Evolutionary conservation across 1,140 invertebrate species (phyloP), one percentile per base, ranked within the genome.

Genomic region (Pogonomyrmex barbatus): DNA sequence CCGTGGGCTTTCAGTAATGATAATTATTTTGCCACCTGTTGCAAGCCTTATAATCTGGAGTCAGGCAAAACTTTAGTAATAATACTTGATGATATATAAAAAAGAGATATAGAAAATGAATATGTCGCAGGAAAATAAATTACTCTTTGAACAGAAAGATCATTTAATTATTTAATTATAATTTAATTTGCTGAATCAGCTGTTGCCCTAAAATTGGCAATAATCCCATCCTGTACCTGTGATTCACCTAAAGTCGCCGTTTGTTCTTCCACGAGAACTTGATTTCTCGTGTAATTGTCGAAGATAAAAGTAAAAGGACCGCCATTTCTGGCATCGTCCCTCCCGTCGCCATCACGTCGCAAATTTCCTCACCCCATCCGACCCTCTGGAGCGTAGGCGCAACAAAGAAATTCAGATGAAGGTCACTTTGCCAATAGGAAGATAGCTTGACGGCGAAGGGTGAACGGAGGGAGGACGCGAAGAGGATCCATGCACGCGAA

Each of bases 401-500:
- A 91, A 95, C 95, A 91, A 95, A 95, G 89, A 89, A 90, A 93
- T 92, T 93, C 77, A 81, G 85, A 92, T 88, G 90, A 93, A 92
- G 92, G 92, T 92, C 91, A 91, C 91, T 91, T 87, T 91, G 77
- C 75, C 89, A 82, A 90, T 85, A 60, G 82, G 84, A 88, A 85
- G 85, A 85, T 65, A 50, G 54, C 12, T 33, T 42, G 24, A 30
- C 24, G n/a, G 62, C 5, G 63, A 12, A 50, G 24, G 12, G 50
- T n/a, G 14, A 4, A 30, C 24, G 56, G 45, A 30, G 45, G 58
- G 24, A 39, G 39, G 58, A n/a, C 47, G 47, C 14, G 47, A 70
- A 33, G 24, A 47, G 86, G 63, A 67, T 47, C 12, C 5, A 47
- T 24, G 24, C 77, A 89, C 67, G 76, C 73, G 58, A 79, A 39